Conservation (phyloP, 2,113 vertebrate genomes). For the Pseudorasbora parva region DNA sequence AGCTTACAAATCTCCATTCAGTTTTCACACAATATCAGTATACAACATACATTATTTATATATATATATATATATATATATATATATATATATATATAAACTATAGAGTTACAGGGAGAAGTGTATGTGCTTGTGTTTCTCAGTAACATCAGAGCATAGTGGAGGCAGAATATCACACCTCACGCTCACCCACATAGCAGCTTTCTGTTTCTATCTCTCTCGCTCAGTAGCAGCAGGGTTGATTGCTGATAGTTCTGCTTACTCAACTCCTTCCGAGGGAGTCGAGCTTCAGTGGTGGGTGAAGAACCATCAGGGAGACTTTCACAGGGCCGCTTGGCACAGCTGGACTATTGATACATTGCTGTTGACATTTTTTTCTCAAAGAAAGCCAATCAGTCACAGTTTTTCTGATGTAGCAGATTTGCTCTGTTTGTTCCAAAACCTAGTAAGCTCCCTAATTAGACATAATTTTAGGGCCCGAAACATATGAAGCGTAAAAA, state of each 20-base stretch:
- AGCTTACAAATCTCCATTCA: too few relatives aligned
- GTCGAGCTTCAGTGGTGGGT: background rate
- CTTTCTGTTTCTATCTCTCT: conserved; percentile 63
- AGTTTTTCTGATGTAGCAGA: background rate
- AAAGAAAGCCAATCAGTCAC: conserved; percentile 5
- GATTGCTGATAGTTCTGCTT: background rate
- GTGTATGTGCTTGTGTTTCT: background rate
- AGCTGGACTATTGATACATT: background rate
- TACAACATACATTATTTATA: background rate
- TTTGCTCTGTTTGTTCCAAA: background rate
- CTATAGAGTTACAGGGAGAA: background rate
- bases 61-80: background rate
- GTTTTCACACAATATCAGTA: too few relatives aligned
- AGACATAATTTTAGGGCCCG: background rate
- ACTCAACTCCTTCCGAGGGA: background rate
- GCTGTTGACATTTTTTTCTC: conserved; percentile 32
- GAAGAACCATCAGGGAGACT: conserved; percentile 15
- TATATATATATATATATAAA: background rate
- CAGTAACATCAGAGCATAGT: conserved; percentile 4
- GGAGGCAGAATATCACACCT: conserved; percentile 38
- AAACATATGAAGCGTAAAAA: background rate
- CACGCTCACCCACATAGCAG: conserved; percentile 51
- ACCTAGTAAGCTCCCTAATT: background rate
- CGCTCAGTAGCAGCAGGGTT: conserved; percentile 38
- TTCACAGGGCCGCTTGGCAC: conserved; percentile 4